Percentiles rank a stretch among this genome's conserved stretches.
Conservation (phyloP, 1,140 invertebrate genomes). For the Leptinotarsa undecemlineata region DNA sequence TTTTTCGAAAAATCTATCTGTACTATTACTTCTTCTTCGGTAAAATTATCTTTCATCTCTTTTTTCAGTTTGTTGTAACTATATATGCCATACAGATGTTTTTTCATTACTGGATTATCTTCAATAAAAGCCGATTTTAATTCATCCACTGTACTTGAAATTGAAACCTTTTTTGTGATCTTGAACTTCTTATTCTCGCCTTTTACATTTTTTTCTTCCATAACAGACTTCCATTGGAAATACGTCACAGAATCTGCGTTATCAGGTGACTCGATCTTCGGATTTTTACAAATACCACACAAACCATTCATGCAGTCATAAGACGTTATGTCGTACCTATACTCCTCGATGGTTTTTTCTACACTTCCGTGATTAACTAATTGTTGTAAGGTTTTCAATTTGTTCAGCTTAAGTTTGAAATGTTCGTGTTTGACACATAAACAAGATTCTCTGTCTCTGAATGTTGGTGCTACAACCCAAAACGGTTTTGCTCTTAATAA, state of each 20-base stretch:
- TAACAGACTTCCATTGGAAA: constrained; percentile 38
- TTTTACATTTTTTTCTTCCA: constrained; percentile 41
- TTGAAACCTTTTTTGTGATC: too few species aligned
- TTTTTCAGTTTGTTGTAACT: too few species aligned
- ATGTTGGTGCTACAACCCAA: constrained; percentile 22
- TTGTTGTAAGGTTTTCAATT: constrained; percentile 27
- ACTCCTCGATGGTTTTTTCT: constrained; percentile 25
- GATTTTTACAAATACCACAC: constrained; percentile 36
- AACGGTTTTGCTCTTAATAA: constrained; percentile 18
- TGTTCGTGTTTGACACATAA: constrained; percentile 42
- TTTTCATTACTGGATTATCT: too few species aligned
- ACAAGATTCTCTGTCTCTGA: constrained; percentile 39
- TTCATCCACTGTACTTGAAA: too few species aligned
- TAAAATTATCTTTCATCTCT: too few species aligned
- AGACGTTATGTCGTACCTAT: constrained; percentile 29
- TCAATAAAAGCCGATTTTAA: too few species aligned
- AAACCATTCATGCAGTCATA: constrained; percentile 43
- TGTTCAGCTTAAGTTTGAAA: constrained; percentile 26
- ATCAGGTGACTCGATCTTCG: constrained; percentile 26
- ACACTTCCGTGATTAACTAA: constrained; percentile 17
- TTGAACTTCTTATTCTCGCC: constrained; percentile 28
- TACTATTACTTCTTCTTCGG: too few species aligned
- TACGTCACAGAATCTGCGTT: constrained; percentile 32
- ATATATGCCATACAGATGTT: too few species aligned
- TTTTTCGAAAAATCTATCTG: too few species aligned